These are phyloP conservation scores for Enteromius treurensis DNA, from an alignment of 2,797 vertebrate species.

Conservation along the genomic window DNA sequence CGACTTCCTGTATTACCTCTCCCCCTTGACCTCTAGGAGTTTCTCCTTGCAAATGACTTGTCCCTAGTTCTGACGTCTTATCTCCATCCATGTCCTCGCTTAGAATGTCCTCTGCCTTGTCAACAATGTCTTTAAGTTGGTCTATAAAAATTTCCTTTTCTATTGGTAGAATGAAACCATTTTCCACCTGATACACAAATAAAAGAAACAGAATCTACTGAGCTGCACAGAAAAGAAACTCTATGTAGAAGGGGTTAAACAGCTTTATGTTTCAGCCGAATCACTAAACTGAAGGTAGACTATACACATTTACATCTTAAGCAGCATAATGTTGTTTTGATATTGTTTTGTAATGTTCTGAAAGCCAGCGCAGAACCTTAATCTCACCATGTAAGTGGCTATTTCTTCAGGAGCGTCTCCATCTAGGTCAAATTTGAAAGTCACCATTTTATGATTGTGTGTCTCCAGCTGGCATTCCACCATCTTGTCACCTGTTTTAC, in stretches of 20 bases:
- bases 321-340: not conserved
- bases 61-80: conserved; percentile 80
- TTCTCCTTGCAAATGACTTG: conserved; percentile 82
- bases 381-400: conserved; percentile 93
- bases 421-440: conserved; percentile 97
- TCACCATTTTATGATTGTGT: conserved; percentile 99
- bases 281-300: not conserved
- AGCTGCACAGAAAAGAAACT: not conserved
- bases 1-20: conserved; percentile 69
- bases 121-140: conserved; percentile 97
- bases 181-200: conserved; percentile 84
- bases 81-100: conserved; percentile 92
- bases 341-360: not conserved
- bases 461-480: conserved; percentile 98
- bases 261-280: not conserved
- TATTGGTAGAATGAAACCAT: conserved; percentile 91
- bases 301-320: not conserved
- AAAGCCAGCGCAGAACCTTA: not conserved
- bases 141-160: conserved; percentile 98
- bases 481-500: conserved; percentile 96
- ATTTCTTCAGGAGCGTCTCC: conserved; percentile 97
- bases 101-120: conserved; percentile 98
- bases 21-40: conserved; percentile 61
- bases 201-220: not conserved
- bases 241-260: not conserved